Conservation (phyloP, 2,888 invertebrate genomes). For the Scaptomyza parva region DNA sequence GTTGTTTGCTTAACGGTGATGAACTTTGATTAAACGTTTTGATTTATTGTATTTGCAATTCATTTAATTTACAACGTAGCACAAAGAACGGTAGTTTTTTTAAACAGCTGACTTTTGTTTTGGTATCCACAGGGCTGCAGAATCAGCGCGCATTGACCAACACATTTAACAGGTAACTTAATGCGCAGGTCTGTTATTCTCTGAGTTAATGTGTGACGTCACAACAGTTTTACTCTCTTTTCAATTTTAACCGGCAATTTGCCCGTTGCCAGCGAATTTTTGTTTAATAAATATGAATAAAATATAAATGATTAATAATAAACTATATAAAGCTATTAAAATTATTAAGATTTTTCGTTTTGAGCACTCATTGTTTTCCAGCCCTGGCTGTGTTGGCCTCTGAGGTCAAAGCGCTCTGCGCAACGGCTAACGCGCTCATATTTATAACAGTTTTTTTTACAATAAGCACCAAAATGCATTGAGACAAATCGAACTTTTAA, state of each 20-base stretch:
- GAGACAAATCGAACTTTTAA: not conserved
- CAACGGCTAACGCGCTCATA: slow-evolving; percentile 3
- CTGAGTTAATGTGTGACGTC: slow-evolving; percentile 21
- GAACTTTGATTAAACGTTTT: slow-evolving; percentile 20
- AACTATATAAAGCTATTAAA: too few relatives aligned
- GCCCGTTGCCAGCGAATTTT: not conserved
- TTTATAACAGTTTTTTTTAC: slow-evolving; percentile 4
- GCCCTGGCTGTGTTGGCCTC: slow-evolving; percentile 1
- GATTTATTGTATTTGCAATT: slow-evolving; percentile 12
- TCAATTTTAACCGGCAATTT: not conserved
- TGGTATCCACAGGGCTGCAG: slow-evolving; percentile 48
- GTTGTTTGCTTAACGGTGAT: not conserved
- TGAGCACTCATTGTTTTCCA: not conserved
- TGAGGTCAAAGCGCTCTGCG: slow-evolving; percentile 8
- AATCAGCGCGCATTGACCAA: not conserved
- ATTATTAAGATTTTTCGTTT: too few relatives aligned
- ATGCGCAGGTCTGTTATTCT: slow-evolving; percentile 6
- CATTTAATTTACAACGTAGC: slow-evolving; percentile 14
- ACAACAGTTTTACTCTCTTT: not conserved
- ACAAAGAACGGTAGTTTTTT: slow-evolving; percentile 7
- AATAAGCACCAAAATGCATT: not conserved
- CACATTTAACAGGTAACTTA: slow-evolving; percentile 14
- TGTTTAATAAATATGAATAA: not conserved
- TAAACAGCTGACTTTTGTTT: slow-evolving; percentile 54
- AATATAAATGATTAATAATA: too few relatives aligned